phyloP scores from a whole-genome alignment of 1,140 invertebrate genomes.

The Chrysoperla carnea region DNA sequence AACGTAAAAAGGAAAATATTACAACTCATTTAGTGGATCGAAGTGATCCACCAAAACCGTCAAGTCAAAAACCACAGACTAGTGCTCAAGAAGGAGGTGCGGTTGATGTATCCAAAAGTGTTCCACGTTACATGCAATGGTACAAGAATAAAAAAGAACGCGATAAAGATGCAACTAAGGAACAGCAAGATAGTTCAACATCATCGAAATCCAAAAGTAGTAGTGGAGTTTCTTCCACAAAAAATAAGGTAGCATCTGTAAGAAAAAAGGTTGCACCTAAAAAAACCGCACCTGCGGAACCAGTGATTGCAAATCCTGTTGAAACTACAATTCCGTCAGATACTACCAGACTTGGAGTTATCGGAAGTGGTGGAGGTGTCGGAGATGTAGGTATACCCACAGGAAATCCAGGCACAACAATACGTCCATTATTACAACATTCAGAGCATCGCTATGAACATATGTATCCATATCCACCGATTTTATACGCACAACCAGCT shows the following conservation, averaged over 20 bases:
- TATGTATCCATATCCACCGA: constrained; percentile 32
- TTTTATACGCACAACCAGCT: constrained; percentile 43
- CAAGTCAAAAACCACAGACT: constrained; percentile 3
- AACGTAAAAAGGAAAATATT: constrained; percentile 10
- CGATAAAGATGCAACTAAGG: constrained; percentile 5
- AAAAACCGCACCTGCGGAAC: constrained; percentile 25
- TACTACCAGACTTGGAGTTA: constrained; percentile 9
- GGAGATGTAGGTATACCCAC: constrained; percentile 15
- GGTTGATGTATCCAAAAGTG: constrained; percentile 22
- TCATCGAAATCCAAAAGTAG: constrained; percentile 26
- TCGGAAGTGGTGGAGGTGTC: constrained; percentile 15
- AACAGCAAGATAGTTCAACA: constrained; percentile 19
- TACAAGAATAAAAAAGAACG: constrained; percentile 29
- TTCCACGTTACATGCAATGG: constrained; percentile 47
- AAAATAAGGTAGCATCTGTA: constrained; percentile 9
- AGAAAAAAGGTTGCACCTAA: constrained; percentile 25
- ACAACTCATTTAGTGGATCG: constrained; percentile 15
- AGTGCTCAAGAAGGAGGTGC: not conserved
- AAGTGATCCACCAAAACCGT: constrained; percentile 1
- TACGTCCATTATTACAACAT: constrained; percentile 52
- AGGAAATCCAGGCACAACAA: constrained; percentile 18
- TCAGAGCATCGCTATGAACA: constrained; percentile 57
- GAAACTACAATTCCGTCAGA: not conserved
- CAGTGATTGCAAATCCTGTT: constrained; percentile 12
- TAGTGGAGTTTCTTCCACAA: constrained; percentile 17